Percentiles rank a stretch among this genome's conserved stretches.
Conservation (phyloP, 2,113 vertebrate genomes). For the Apteryx mantelli region DNA sequence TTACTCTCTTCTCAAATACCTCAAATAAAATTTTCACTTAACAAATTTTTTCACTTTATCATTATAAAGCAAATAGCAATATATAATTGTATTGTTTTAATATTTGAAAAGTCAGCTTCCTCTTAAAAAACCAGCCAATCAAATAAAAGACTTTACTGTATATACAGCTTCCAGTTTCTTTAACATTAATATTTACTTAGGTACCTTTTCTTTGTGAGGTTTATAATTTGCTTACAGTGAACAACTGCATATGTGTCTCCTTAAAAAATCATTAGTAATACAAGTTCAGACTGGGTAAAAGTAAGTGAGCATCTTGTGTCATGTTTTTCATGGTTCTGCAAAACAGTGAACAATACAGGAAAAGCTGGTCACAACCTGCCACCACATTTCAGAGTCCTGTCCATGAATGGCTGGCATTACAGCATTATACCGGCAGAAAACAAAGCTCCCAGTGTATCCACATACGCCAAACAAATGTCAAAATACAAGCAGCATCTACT, state of each 20-base stretch:
- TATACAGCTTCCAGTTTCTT: background rate
- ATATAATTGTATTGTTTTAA: background rate
- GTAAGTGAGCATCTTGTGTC: background rate
- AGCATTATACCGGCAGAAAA: background rate
- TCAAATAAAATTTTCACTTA: background rate
- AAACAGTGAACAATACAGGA: background rate
- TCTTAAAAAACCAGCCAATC: background rate
- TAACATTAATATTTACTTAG: background rate
- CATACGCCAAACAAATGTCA: background rate
- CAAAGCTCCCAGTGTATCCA: background rate
- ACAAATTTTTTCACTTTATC: background rate
- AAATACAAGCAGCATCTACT: background rate
- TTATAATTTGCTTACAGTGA: slow-evolving; percentile 12
- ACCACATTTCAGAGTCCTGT: background rate
- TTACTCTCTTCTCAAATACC: background rate
- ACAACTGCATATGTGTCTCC: background rate
- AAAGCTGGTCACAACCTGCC: background rate
- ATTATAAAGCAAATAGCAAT: background rate
- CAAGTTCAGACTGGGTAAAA: background rate
- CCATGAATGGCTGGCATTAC: background rate
- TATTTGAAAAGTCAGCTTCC: background rate
- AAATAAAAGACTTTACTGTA: background rate
- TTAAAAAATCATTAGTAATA: background rate
- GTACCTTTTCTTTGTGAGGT: background rate
- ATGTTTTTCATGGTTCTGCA: background rate